phyloP scores from a whole-genome alignment of 2,888 invertebrate species.

The Apoda limacodes region DNA sequence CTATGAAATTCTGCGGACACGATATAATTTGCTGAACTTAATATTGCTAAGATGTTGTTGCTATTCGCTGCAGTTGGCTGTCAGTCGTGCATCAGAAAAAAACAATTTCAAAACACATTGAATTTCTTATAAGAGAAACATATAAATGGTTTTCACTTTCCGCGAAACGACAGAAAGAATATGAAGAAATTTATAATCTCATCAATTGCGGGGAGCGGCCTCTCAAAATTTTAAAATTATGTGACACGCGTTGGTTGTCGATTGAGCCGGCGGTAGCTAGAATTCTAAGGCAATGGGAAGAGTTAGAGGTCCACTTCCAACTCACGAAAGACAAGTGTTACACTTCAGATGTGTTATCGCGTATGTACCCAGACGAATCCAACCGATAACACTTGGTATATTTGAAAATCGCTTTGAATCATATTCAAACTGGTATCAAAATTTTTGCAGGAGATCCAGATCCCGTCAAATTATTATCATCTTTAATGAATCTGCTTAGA shows the following conservation, averaged over 20 bases:
- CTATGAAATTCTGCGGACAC: no score
- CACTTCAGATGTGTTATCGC: constrained; percentile 20
- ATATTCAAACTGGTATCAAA: constrained; percentile 14
- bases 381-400: constrained; percentile 12
- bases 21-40: no score
- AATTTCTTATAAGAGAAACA: constrained; percentile 25
- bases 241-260: constrained; percentile 26
- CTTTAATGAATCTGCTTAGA: no score
- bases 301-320: constrained; percentile 22
- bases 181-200: constrained; percentile 20
- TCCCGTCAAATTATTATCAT: no score
- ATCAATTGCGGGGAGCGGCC: constrained; percentile 26
- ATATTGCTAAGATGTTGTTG: no score
- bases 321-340: constrained; percentile 21
- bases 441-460: constrained; percentile 14
- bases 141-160: constrained; percentile 27
- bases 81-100: no score
- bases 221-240: constrained; percentile 24
- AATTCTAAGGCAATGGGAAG: constrained; percentile 26
- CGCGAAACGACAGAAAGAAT: constrained; percentile 19
- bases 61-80: no score
- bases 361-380: no score
- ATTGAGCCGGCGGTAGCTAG: constrained; percentile 24
- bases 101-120: no score
- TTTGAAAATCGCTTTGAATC: constrained; percentile 9